These are phyloP conservation scores for Achlya flavicornis DNA, from an alignment of 2,888 invertebrate genomes.

Conservation along the genomic window DNA sequence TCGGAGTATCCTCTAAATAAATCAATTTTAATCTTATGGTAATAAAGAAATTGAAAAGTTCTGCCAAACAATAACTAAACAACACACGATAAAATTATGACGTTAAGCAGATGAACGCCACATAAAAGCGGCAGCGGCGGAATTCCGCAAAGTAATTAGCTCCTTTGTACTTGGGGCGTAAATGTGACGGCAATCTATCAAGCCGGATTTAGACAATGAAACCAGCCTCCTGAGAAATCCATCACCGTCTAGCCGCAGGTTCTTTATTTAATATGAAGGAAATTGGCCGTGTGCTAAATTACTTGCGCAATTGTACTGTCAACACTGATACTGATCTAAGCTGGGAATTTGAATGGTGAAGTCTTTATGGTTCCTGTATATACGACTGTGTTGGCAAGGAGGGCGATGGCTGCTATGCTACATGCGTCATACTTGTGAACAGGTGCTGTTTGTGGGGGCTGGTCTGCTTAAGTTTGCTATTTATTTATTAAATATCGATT, in stretches of 20 bases:
- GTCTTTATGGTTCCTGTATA: background rate
- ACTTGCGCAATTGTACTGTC: conserved; percentile 1
- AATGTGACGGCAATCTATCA: conserved; percentile 8
- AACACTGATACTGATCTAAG: background rate
- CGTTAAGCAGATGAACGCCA: background rate
- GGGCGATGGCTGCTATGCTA: too few relatives aligned
- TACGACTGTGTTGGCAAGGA: background rate
- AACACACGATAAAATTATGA: conserved; percentile 12
- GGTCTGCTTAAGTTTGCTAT: too few relatives aligned
- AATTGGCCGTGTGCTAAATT: background rate
- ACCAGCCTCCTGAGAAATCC: conserved; percentile 23
- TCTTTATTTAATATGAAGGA: conserved; percentile 20
- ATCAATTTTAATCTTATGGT: too few relatives aligned
- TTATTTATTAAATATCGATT: too few relatives aligned
- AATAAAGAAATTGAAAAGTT: too few relatives aligned
- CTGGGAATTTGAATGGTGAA: background rate
- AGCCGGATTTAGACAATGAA: conserved; percentile 1
- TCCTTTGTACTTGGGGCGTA: background rate
- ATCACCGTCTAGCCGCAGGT: conserved; percentile 30
- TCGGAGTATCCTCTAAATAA: too few relatives aligned
- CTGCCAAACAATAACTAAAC: background rate
- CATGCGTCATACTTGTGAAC: too few relatives aligned
- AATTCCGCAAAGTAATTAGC: conserved; percentile 2
- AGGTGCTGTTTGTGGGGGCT: too few relatives aligned
- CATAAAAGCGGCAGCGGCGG: conserved; percentile 4